Evolutionary conservation across 2,888 invertebrate genomes (phyloP).

Genomic region (Habrosyne pyritoides): DNA sequence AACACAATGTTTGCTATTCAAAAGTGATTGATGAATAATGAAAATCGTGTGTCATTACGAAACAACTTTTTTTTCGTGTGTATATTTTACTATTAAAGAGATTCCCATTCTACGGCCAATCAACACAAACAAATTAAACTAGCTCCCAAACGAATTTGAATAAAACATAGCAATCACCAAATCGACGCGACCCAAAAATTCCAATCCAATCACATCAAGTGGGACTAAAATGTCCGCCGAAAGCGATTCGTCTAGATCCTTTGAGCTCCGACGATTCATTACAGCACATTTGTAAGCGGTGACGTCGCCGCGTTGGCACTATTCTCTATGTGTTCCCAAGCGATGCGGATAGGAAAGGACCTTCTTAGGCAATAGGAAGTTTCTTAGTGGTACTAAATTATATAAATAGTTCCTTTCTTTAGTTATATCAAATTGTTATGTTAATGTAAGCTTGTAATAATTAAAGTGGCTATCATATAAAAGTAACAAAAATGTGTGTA

Average conservation of each 20-base stretch:
- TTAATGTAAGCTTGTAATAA: too few species aligned
- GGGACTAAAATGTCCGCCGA: not conserved
- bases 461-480: too few species aligned
- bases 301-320: not conserved
- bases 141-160: not conserved
- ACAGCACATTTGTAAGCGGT: conserved; percentile 12
- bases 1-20: too few species aligned
- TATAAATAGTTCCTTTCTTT: too few species aligned
- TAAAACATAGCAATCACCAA: not conserved
- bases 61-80: too few species aligned
- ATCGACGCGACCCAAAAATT: not conserved
- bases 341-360: not conserved
- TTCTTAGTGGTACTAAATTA: too few species aligned
- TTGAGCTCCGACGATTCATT: conserved; percentile 10
- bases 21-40: too few species aligned
- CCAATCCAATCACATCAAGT: conserved; percentile 7
- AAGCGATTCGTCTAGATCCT: not conserved
- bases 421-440: too few species aligned
- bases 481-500: too few species aligned
- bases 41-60: too few species aligned
- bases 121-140: not conserved
- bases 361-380: not conserved
- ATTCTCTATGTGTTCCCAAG: not conserved
- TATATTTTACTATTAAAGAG: too few species aligned
- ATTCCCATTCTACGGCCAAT: not conserved